Base-by-base conservation (phyloP, 2,888 invertebrate genomes). In the Tubulanus polymorphus region DNA sequence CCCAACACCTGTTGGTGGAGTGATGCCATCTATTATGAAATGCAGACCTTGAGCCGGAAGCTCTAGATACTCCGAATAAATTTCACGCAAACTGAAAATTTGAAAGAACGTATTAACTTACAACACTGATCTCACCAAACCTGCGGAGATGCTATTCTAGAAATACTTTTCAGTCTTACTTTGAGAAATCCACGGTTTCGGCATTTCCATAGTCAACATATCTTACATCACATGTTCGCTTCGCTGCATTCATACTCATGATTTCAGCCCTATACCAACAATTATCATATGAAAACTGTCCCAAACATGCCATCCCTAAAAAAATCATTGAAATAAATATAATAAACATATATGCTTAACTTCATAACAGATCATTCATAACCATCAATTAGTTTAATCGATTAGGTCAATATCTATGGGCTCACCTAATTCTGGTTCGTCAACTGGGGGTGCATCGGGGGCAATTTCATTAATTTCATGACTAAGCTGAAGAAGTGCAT, bases 191-290 rank as follows among this genome's bases (percentile, higher is more conserved):
- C 41, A 20, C 20, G 6, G 15, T 3, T 15, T 41, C 41, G 23
- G 6, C 41, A 41, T 41, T 41, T 20, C 41, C 41, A 41, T 41
- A 41, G 41, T 41, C 41, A 41, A 41, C 41, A 15, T 41, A 41
- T 8, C 6, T 18, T 8, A 41, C 41, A 5, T 5, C 23, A n/a
- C n/a, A n/a, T n/a, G n/a, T n/a, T 8, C 41, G 23, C 41, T 15
- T 23, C 6, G 18, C 41, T 20, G 20, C 41, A 5, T 23, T 3
- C 6, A 41, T 41, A 8, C 23, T 23, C 6, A 5, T 5, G 41
- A 41, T 41, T 15, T 41, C 41, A 8, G 41, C 41, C 23, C 41
- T 5, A 23, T 41, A 41, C 41, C 41, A 41, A 18, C 23, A 23
- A 18, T 41, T 18, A 23, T 41, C 41, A 15, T 41, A 41, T 15